These are phyloP conservation scores for Grapholita molesta DNA, from an alignment of 1,140 invertebrate species.

Conservation along the genomic window DNA sequence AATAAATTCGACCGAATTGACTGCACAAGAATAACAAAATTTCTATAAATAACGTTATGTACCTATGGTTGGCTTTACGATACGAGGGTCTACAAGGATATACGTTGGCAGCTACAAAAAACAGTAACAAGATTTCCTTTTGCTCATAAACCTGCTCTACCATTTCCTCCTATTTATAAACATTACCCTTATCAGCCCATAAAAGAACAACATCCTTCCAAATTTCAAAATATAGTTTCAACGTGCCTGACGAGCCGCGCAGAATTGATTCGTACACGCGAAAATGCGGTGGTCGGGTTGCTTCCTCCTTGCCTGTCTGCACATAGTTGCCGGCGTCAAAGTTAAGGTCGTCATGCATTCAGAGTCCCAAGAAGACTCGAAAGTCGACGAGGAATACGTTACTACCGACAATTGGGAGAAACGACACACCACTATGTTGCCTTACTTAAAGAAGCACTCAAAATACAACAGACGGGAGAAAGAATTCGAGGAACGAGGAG, in stretches of 20 bases:
- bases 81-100: too few relatives aligned
- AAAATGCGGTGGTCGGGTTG: constrained; percentile 33
- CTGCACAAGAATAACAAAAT: too few relatives aligned
- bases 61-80: too few relatives aligned
- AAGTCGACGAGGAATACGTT: constrained; percentile 51
- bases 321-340: constrained; percentile 47
- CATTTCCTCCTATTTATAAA: constrained; percentile 45
- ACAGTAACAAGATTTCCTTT: constrained; percentile 22
- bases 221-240: not conserved
- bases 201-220: constrained; percentile 45
- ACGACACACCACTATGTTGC: constrained; percentile 41
- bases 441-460: constrained; percentile 46
- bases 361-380: constrained; percentile 53
- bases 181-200: constrained; percentile 37
- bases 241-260: not conserved
- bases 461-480: constrained; percentile 24
- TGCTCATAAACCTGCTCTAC: constrained; percentile 3
- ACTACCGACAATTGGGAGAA: constrained; percentile 48
- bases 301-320: constrained; percentile 30
- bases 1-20: too few relatives aligned
- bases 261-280: not conserved
- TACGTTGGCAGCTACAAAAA: not conserved
- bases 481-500: constrained; percentile 30
- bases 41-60: too few relatives aligned
- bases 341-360: constrained; percentile 68